phyloP scores from a whole-genome alignment of 2,797 vertebrate genomes.

The Bufotes viridis region DNA sequence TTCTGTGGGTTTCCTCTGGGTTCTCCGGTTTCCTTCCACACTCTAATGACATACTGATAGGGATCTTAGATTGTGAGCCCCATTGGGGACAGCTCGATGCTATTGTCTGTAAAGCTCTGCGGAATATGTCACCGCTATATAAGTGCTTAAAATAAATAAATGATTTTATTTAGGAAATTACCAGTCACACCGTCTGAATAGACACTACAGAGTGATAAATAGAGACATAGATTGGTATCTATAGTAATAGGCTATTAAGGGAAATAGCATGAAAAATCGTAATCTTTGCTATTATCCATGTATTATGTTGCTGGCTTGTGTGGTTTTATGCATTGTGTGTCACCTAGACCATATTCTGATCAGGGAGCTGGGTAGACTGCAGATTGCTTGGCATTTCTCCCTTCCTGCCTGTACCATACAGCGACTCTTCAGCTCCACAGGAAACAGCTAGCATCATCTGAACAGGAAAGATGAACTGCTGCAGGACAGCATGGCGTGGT shows the following conservation, averaged over 20 bases:
- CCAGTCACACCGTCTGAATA: no score
- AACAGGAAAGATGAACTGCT: slow-evolving; percentile 58
- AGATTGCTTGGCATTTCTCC: not conserved
- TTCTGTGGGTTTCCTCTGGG: no score
- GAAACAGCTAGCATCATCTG: slow-evolving; percentile 49
- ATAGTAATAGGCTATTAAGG: not conserved
- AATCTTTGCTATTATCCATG: not conserved
- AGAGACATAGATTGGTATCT: not conserved
- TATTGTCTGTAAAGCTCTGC: no score
- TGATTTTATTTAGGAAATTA: no score
- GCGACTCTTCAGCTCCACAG: slow-evolving; percentile 41
- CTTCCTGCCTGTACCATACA: slow-evolving; percentile 8
- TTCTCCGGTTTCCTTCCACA: no score
- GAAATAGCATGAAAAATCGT: not conserved
- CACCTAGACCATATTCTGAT: not conserved
- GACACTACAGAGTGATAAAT: no score
- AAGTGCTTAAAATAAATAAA: no score
- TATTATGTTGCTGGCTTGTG: not conserved
- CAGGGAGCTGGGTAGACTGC: not conserved
- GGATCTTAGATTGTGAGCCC: no score
- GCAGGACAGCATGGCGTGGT: slow-evolving; percentile 28
- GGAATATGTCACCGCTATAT: no score
- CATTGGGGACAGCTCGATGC: no score
- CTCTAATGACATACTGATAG: no score
- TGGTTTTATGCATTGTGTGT: not conserved